Percentiles rank a stretch among this genome's conserved stretches.
These are phyloP conservation scores for Protobothrops mucrosquamatus DNA, from an alignment of 2,113 vertebrate genomes.

Conservation along the genomic window DNA sequence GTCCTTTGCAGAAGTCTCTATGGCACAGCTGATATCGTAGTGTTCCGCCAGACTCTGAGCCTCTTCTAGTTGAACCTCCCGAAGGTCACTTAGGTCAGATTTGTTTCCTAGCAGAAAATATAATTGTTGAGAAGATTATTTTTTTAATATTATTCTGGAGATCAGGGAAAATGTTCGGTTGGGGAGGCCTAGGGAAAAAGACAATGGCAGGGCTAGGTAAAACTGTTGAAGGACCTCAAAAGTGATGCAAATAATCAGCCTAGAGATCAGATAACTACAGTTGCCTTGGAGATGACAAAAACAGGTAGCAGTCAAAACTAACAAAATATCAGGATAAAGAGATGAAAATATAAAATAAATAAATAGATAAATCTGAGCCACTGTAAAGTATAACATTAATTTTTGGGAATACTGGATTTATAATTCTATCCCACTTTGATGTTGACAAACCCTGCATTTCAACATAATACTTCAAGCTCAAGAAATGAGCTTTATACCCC, in stretches of 20 bases:
- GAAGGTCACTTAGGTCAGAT: conserved; percentile 76
- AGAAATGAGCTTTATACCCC: neutral
- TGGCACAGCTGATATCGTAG: conserved; percentile 79
- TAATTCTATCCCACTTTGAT: neutral
- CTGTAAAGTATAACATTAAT: neutral
- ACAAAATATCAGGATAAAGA: conserved; percentile 8
- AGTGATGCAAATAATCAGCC: neutral
- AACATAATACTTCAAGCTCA: neutral
- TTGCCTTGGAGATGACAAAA: neutral
- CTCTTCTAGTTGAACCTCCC: conserved; percentile 78
- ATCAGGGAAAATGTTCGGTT: neutral
- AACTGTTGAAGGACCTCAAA: neutral
- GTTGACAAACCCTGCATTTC: neutral
- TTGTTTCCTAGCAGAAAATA: conserved; percentile 78
- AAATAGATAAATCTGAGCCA: neutral
- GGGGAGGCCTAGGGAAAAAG: neutral
- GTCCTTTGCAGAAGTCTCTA: conserved; percentile 87
- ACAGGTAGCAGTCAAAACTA: conserved; percentile 11
- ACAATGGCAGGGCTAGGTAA: neutral
- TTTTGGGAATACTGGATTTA: neutral
- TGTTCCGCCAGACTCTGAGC: conserved; percentile 78
- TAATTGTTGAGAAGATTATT: conserved; percentile 12
- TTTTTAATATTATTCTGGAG: neutral
- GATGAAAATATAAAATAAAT: neutral
- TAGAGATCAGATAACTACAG: conserved; percentile 24